Evolutionary conservation across 2,888 invertebrate species (phyloP).

Genomic region (Cataglyphis altisquamis): DNA sequence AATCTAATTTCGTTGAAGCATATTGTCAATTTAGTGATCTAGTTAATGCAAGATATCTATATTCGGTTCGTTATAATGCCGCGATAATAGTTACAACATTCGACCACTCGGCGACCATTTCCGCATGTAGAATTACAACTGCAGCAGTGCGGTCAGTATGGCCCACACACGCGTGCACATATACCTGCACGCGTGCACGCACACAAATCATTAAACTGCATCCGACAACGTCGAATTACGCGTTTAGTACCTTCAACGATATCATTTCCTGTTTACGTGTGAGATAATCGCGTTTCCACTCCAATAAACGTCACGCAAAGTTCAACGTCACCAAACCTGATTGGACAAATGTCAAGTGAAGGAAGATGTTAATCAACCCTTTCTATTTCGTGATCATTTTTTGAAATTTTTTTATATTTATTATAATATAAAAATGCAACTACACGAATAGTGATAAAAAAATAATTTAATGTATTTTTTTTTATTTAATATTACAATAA

Average conservation of each 20-base stretch:
- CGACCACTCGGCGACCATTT: conserved; percentile 40
- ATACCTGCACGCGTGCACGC: neutral
- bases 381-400: neutral
- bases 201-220: conserved; percentile 35
- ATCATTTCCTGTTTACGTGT: conserved; percentile 52
- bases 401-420: neutral
- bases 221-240: conserved; percentile 40
- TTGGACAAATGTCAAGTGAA: conserved; percentile 28
- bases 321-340: conserved; percentile 22
- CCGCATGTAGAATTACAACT: conserved; percentile 42
- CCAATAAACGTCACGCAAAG: conserved; percentile 49
- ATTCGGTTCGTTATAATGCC: conserved; percentile 10
- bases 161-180: neutral
- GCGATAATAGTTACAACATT: conserved; percentile 40
- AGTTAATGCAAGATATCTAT: conserved; percentile 24
- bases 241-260: conserved; percentile 46
- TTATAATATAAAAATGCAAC: neutral
- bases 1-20: neutral
- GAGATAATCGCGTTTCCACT: conserved; percentile 49
- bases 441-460: too few species aligned
- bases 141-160: conserved; percentile 35
- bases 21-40: neutral
- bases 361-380: neutral
- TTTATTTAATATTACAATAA: neutral
- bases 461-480: neutral